A percentile compares a stretch with the other conserved stretches of the same genome.
Conservation (phyloP, 2,888 invertebrate genomes). For the Tipula lateralis region DNA sequence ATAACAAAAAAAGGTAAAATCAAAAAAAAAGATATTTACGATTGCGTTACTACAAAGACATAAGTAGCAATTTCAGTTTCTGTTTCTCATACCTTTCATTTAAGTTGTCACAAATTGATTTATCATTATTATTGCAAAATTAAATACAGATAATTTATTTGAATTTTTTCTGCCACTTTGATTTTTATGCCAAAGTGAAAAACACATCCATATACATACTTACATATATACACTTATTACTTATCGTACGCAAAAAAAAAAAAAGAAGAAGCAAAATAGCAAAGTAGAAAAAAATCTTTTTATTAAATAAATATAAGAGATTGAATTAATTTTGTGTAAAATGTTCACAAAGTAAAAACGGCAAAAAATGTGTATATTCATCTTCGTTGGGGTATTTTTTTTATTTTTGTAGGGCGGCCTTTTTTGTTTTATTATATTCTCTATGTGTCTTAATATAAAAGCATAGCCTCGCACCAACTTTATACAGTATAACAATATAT, state of each 20-base stretch:
- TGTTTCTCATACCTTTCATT: conserved; percentile 5
- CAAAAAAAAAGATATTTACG: background rate
- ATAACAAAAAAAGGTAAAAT: background rate
- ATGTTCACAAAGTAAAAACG: background rate
- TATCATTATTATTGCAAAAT: background rate
- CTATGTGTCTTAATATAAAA: background rate
- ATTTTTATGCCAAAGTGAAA: background rate
- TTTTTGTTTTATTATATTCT: background rate
- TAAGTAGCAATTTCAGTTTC: background rate
- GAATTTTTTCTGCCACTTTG: conserved; percentile 1
- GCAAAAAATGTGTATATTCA: background rate
- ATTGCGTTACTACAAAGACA: background rate
- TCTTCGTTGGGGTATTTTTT: background rate
- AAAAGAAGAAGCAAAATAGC: background rate
- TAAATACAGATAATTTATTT: conserved; percentile 11
- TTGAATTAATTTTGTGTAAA: conserved; percentile 19
- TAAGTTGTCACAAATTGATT: conserved; percentile 24
- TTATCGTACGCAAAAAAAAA: too few species aligned
- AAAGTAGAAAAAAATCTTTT: background rate
- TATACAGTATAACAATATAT: background rate
- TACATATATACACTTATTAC: background rate
- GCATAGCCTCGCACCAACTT: background rate
- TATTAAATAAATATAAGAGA: conserved; percentile 5
- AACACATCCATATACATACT: background rate
- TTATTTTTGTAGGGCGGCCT: background rate